Evolutionary conservation across 2,113 vertebrate species (phyloP), one percentile per base, ranked within the genome.

Genomic region (Lycaon pictus): DNA sequence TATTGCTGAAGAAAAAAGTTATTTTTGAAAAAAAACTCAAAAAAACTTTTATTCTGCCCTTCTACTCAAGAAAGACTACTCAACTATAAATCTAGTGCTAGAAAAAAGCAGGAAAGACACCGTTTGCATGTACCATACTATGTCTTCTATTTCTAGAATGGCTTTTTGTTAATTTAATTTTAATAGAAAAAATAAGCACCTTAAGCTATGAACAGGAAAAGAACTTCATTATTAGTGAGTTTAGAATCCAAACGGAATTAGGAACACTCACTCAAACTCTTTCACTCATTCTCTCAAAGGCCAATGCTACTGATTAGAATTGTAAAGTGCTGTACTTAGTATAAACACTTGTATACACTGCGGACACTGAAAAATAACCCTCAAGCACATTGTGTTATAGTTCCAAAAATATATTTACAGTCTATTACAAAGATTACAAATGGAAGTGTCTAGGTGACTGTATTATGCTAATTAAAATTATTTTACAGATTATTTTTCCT

Each of bases 321-420:
- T 98, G 98, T 99, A 99, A 99, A 99, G 98, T 98, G 98, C 98
- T 98, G 98, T 98, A 98, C 99, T 99, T 98, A 98, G 98, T 98
- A 99, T 98, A 98, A 99, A 99, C 98, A 99, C 98, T 98, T 98
- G 98, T 98, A 98, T 99, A 99, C 98, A 98, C 96, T 98, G 98
- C 95, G 97, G 98, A 99, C 98, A 99, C 98, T 98, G 98, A 99
- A 99, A 99, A 99, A 99, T 99, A 99, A 99, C 98, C 99, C 98
- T 99, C 99, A 98, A 99, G 98, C 99, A 99, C 99, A 99, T 99
- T 99, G 99, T 99, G 99, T 99, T 99, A 99, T 99, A 99, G 99
- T 99, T 99, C 99, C 99, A 99, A 99, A 99, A 99, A 99, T 99
- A 99, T 99, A 99, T 99, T 99, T 99, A 99, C 99, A 99, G 99